Conservation (phyloP, 2,113 vertebrate species). For the Psammodynastes pulverulentus region DNA sequence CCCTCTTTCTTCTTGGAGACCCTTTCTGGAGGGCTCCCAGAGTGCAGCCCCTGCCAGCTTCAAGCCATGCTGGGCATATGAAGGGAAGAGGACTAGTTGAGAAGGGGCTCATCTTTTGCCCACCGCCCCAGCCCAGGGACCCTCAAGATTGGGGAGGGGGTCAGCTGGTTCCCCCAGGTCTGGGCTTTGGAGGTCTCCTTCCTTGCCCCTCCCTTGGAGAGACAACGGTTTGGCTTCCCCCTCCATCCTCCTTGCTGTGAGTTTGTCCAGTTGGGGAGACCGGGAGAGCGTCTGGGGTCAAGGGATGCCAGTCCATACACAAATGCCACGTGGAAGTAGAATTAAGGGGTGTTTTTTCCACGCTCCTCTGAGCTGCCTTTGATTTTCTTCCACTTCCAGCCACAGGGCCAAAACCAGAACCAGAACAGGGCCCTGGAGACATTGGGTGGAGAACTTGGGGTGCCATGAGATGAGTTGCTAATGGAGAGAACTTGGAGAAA, state of each 20-base stretch:
- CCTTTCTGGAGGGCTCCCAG: background rate
- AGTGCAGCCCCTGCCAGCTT: background rate
- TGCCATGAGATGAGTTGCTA: background rate
- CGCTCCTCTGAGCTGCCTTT: background rate
- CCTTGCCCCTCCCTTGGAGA: background rate
- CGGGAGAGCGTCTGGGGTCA: background rate
- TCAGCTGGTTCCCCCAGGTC: background rate
- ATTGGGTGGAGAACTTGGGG: background rate
- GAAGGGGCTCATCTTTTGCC: background rate
- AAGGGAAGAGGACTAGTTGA: background rate
- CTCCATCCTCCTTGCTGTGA: background rate
- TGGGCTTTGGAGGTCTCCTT: background rate
- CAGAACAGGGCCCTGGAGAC: background rate
- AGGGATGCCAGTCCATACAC: background rate
- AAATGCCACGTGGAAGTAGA: background rate
- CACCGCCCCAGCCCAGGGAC: background rate
- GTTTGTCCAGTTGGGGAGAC: background rate
- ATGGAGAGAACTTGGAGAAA: background rate
- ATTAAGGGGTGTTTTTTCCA: too few relatives aligned
- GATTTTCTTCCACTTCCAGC: background rate
- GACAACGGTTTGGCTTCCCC: background rate
- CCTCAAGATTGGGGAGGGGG: background rate
- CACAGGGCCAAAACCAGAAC: rapidly evolving
- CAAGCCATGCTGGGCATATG: background rate
- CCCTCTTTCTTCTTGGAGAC: too few relatives aligned